Evolutionary conservation across 2,113 vertebrate genomes (phyloP).

Genomic region (Chionis minor): DNA sequence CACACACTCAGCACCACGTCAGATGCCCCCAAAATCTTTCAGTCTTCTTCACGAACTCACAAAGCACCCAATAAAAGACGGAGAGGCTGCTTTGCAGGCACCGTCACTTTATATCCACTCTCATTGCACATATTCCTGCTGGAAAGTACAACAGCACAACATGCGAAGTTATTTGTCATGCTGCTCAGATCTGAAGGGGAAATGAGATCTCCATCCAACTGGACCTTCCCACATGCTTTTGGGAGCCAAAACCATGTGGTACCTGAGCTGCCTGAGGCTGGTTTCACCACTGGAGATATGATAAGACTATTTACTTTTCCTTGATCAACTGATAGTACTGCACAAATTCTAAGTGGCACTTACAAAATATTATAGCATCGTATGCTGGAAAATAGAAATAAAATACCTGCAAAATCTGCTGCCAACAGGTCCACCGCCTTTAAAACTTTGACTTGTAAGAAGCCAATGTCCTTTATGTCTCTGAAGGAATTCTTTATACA

Average conservation of each 20-base stretch:
- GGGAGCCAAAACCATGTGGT: not conserved
- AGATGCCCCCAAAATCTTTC: not conserved
- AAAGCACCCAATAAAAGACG: not conserved
- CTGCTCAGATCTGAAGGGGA: not conserved
- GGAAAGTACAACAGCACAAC: not conserved
- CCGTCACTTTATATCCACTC: not conserved
- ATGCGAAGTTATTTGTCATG: not conserved
- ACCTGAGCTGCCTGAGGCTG: not conserved
- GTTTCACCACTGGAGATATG: not conserved
- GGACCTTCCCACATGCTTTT: not conserved
- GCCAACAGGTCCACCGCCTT: conserved; percentile 89
- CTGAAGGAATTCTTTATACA: conserved; percentile 81
- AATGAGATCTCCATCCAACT: not conserved
- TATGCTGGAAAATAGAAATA: not conserved
- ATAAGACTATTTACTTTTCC: not conserved
- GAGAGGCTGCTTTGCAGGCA: not conserved
- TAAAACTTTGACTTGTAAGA: conserved; percentile 94
- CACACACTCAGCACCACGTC: not conserved
- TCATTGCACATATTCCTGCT: not conserved
- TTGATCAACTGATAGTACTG: not conserved
- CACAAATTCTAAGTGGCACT: not conserved
- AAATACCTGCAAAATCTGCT: conserved; percentile 91
- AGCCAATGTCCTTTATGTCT: conserved; percentile 85
- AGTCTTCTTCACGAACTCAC: not conserved
- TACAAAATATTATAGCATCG: not conserved